Evolutionary conservation across 2,797 vertebrate species (phyloP), one percentile per base, ranked within the genome.

Genomic region (Enteromius unitaeniatus): DNA sequence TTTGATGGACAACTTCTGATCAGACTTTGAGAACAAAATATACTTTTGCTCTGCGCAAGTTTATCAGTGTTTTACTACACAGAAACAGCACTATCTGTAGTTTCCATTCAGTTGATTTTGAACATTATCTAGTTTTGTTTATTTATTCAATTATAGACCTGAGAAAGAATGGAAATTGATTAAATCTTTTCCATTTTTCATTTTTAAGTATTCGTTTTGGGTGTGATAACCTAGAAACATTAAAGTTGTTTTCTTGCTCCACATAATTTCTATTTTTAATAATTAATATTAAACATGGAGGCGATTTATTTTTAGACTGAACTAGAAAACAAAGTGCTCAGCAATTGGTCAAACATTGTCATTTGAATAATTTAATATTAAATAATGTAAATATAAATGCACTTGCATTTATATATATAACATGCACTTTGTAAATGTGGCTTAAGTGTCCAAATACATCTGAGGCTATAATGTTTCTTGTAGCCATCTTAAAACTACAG

Each of bases 1-100:
- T 37, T 42, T 85, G 75, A 82, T 60, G 21, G 74, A 84, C 78
- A 77, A 74, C n/a, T 84, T 78, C 78, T 70, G 65, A 70, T 62
- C 74, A 70, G 40, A 78, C 40, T 78, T 69, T 53, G 19, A 83
- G 62, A 68, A 34, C 26, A 83, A 51, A 67, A 67, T 67, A 26
- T 42, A 42, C 40, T 42, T 64, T 58, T 58, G 45, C 62, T 13
- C 68, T 49, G 42, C 2, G 47, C 55, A 72, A 73, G 64, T 42
- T 0, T 45, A 55, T 23, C 7, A 5, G 13, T 37, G 37, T 31
- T 51, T 60, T 37, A 26, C 19, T 34, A 74, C 37, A 45, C 42
- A 45, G 8, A 45, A 34, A 37, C 47, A 72, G 11, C 4, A 17
- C 11, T 51, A n/a, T 28, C 9, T 51, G 47, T 51, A 53, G 47